Evolutionary conservation across 2,113 vertebrate genomes (phyloP).

Genomic region (Puntigrus tetrazona): DNA sequence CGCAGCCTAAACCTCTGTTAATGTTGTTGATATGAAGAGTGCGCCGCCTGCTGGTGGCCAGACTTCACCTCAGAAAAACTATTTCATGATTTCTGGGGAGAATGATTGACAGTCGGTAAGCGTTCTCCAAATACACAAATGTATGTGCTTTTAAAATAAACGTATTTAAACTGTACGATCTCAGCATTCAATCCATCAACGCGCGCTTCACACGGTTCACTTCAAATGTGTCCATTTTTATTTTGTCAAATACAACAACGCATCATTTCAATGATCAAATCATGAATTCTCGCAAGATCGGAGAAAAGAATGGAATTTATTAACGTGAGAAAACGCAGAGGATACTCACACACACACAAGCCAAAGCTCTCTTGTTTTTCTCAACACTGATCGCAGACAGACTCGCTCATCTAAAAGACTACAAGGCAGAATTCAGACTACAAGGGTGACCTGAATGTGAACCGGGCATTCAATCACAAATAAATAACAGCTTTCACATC

Average conservation of each 20-base stretch:
- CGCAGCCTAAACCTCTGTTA: background rate
- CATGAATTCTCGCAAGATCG: background rate
- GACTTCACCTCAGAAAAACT: background rate
- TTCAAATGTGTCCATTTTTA: too few species aligned
- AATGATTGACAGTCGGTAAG: background rate
- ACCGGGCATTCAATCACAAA: background rate
- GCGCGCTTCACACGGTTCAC: background rate
- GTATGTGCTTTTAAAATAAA: background rate
- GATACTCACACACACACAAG: background rate
- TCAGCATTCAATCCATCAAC: background rate
- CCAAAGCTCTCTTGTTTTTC: background rate
- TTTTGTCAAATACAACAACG: too few species aligned
- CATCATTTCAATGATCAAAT: background rate
- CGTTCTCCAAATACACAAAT: background rate
- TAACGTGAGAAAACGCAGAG: background rate
- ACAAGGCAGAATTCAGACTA: background rate
- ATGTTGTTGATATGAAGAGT: slow-evolving; percentile 64
- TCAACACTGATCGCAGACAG: slow-evolving; percentile 21
- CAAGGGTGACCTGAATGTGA: background rate
- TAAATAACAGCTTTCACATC: slow-evolving; percentile 10
- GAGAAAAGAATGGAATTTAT: background rate
- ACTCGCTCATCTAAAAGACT: background rate
- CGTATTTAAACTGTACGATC: background rate
- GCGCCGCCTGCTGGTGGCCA: slow-evolving; percentile 73
- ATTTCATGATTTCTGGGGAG: background rate